phyloP scores from a whole-genome alignment of 2,113 vertebrate species.

The Anguilla rostrata region DNA sequence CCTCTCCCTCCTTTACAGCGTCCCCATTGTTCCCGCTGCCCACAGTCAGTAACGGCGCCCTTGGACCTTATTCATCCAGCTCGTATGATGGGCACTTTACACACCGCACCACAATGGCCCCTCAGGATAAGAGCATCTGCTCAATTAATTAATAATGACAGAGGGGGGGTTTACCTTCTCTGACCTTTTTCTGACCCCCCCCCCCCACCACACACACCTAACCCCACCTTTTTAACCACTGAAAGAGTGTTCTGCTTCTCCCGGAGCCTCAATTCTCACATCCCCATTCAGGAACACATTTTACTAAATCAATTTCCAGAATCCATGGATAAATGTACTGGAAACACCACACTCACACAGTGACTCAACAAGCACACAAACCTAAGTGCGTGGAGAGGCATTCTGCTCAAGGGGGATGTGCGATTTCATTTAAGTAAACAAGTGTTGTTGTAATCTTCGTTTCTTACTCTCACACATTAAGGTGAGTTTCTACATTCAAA shows the following conservation, averaged over 20 bases:
- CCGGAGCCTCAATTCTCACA: slow-evolving; percentile 11
- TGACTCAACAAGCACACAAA: background rate
- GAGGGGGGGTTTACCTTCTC: background rate
- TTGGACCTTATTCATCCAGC: background rate
- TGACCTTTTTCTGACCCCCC: background rate
- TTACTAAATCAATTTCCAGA: slow-evolving; percentile 15
- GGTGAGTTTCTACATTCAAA: too few species aligned
- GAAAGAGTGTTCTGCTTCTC: background rate
- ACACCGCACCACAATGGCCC: background rate
- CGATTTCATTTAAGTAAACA: background rate
- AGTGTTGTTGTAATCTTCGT: background rate
- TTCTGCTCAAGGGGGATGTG: background rate
- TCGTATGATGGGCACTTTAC: background rate
- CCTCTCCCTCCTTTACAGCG: slow-evolving; percentile 23
- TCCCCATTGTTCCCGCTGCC: slow-evolving; percentile 6
- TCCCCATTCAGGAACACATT: slow-evolving; percentile 27
- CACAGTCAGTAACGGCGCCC: background rate
- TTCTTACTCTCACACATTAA: background rate
- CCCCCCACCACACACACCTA: background rate
- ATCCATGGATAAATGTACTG: background rate
- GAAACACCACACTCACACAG: background rate
- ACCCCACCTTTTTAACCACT: background rate
- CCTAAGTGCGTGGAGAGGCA: background rate
- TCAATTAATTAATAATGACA: background rate
- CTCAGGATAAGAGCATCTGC: too few species aligned